phyloP scores from a whole-genome alignment of 2,888 invertebrate species.

The Pseudeuparius sepicola region DNA sequence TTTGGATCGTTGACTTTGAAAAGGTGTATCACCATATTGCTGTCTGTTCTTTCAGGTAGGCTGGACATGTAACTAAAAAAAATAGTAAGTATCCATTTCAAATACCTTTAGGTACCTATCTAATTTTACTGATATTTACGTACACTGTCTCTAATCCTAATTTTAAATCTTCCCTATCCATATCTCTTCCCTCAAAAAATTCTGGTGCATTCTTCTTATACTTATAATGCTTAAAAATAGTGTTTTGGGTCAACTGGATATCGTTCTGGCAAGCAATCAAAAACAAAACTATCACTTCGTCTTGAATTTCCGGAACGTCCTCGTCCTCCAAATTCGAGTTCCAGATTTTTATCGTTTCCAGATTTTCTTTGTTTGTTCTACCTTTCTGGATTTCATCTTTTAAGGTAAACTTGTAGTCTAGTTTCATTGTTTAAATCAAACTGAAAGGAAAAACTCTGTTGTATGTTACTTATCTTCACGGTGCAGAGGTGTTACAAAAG shows the following conservation, averaged over 20 bases:
- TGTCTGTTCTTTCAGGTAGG: slow-evolving; percentile 26
- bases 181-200: slow-evolving; percentile 50
- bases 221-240: slow-evolving; percentile 53
- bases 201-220: slow-evolving; percentile 50
- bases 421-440: too few species aligned
- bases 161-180: slow-evolving; percentile 35
- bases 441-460: too few species aligned
- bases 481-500: too few species aligned
- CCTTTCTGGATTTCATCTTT: slow-evolving; percentile 23
- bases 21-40: slow-evolving; percentile 28
- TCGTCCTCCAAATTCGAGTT: slow-evolving; percentile 30
- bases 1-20: slow-evolving; percentile 28
- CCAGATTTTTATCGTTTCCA: slow-evolving; percentile 27
- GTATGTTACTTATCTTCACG: too few species aligned
- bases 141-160: slow-evolving; percentile 44
- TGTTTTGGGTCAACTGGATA: slow-evolving; percentile 48
- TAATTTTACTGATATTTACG: too few species aligned
- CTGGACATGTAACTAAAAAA: slow-evolving; percentile 25
- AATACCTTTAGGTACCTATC: too few species aligned
- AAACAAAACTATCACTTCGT: slow-evolving; percentile 54
- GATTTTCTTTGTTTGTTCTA: slow-evolving; percentile 26
- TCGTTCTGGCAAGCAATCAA: slow-evolving; percentile 55
- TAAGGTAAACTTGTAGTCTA: slow-evolving; percentile 14
- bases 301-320: slow-evolving; percentile 35
- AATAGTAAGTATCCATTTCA: neutral